phyloP scores from a whole-genome alignment of 2,797 vertebrate genomes.

The Salmo trutta region DNA sequence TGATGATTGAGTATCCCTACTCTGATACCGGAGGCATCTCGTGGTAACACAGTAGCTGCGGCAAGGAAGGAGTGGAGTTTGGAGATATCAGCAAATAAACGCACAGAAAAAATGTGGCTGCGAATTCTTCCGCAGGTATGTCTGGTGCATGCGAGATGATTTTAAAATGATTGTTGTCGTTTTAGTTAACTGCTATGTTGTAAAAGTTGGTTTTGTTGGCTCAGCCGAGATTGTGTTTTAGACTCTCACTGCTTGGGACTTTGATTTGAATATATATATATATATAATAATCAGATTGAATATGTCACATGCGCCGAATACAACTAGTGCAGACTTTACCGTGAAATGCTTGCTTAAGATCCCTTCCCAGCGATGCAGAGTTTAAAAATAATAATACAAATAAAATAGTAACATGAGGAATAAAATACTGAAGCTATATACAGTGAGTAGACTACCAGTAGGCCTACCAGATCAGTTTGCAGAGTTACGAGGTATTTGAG shows the following conservation, averaged over 20 bases:
- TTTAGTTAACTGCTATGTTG: background rate
- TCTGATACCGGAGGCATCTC: background rate
- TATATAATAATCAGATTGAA: no score
- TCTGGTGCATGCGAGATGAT: background rate
- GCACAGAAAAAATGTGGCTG: background rate
- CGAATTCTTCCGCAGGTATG: conserved; percentile 2
- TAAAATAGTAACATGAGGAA: no score
- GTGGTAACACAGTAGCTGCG: background rate
- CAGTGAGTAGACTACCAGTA: no score
- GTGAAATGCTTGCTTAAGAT: no score
- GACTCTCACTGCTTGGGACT: background rate
- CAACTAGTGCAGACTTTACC: no score
- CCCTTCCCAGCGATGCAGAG: no score
- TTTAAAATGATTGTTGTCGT: background rate
- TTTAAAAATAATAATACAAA: no score
- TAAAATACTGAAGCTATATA: no score
- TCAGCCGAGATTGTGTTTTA: background rate
- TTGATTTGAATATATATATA: no score
- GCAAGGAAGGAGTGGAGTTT: background rate
- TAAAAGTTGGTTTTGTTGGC: background rate
- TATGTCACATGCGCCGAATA: no score
- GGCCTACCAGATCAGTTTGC: no score
- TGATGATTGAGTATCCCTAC: background rate
- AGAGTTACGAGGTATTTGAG: no score
- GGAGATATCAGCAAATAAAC: background rate